Percentiles rank a stretch among this genome's conserved stretches.
These are phyloP conservation scores for Pseudococcus jackbeardsleyi DNA, from an alignment of 2,888 invertebrate genomes.

Conservation along the genomic window DNA sequence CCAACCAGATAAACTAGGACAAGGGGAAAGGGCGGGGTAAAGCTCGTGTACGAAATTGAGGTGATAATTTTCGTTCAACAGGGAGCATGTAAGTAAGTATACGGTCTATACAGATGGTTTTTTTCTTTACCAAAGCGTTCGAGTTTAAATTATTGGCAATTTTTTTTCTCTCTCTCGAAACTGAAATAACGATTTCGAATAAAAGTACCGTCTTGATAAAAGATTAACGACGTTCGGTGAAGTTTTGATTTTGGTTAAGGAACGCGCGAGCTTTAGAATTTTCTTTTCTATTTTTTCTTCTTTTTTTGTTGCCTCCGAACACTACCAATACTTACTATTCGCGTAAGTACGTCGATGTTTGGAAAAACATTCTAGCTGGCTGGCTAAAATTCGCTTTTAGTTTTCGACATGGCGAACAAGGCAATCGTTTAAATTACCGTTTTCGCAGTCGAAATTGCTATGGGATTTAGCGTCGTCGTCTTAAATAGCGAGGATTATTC, in stretches of 20 bases:
- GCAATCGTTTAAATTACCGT: slow-evolving; percentile 55
- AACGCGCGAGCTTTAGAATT: slow-evolving; percentile 13
- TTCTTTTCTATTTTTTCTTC: slow-evolving; percentile 15
- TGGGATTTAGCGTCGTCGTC: slow-evolving; percentile 46
- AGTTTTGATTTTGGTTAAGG: slow-evolving; percentile 42
- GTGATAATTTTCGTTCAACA: slow-evolving; percentile 1
- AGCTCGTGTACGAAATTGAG: not conserved
- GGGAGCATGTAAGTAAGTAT: not conserved
- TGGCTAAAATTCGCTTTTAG: slow-evolving; percentile 20
- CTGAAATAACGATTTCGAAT: slow-evolving; percentile 32
- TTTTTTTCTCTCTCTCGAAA: slow-evolving; percentile 3
- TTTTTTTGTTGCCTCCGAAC: not conserved
- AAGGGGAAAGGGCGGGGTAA: no score
- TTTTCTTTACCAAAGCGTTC: slow-evolving; percentile 3
- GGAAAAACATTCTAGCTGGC: slow-evolving; percentile 24
- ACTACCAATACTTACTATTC: not conserved
- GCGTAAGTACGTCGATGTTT: not conserved
- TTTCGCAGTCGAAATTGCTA: slow-evolving; percentile 38
- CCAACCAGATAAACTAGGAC: not conserved
- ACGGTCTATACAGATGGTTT: slow-evolving; percentile 7
- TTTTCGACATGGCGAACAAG: slow-evolving; percentile 46
- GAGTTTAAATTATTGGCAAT: slow-evolving; percentile 25
- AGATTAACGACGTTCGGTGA: slow-evolving; percentile 3
- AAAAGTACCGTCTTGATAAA: slow-evolving; percentile 24
- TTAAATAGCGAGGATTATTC: slow-evolving; percentile 56